Percentiles rank a stretch among this genome's conserved stretches.
phyloP scores from a whole-genome alignment of 2,113 vertebrate species.

The Phalacrocorax aristotelis region DNA sequence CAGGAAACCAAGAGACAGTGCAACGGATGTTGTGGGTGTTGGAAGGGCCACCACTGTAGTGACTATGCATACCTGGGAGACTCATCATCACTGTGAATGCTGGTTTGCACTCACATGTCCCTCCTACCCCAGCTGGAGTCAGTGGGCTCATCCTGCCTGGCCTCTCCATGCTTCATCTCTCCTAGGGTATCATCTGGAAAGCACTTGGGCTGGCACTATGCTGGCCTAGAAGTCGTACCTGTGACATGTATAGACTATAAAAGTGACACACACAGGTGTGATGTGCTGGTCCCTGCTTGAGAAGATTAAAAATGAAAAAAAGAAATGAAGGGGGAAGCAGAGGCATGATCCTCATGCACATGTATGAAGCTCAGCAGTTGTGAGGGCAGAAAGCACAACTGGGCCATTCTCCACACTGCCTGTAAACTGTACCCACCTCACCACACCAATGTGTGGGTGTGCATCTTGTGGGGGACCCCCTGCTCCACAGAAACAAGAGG shows the following conservation, averaged over 20 bases:
- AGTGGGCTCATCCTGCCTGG: not conserved
- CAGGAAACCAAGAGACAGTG: slow-evolving; percentile 7
- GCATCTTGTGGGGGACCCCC: not conserved
- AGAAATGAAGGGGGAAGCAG: not conserved
- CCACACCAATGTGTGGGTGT: not conserved
- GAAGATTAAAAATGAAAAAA: not conserved
- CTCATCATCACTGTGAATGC: not conserved
- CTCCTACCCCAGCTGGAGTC: not conserved
- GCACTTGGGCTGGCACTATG: not conserved
- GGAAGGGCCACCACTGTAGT: not conserved
- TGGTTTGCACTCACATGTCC: not conserved
- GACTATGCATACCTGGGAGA: not conserved
- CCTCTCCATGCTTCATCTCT: not conserved
- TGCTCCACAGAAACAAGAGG: not conserved
- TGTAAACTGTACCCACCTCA: not conserved
- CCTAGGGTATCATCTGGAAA: not conserved
- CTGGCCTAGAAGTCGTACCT: not conserved
- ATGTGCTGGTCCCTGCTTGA: not conserved
- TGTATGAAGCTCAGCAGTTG: not conserved
- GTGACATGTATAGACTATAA: not conserved
- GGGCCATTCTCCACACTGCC: not conserved
- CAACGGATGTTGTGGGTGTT: not conserved
- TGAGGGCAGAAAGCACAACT: not conserved
- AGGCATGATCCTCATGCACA: not conserved
- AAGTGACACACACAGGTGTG: not conserved